Conservation (phyloP, 2,888 invertebrate species). For the Brenthis daphne region DNA sequence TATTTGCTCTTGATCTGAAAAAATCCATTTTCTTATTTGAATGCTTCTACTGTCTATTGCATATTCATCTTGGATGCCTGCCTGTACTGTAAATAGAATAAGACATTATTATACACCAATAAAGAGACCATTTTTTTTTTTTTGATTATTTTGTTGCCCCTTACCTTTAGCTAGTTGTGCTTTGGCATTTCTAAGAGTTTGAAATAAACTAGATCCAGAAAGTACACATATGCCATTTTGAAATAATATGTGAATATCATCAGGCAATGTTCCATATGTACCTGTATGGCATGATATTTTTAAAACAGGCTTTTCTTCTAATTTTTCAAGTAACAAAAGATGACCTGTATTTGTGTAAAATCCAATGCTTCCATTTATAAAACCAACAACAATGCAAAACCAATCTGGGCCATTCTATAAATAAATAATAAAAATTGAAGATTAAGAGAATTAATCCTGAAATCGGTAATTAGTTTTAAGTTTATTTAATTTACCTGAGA, state of each 20-base stretch:
- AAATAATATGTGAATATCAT: conserved; percentile 90
- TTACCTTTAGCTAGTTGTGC: conserved; percentile 91
- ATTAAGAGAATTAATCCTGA: background rate
- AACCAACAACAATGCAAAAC: conserved; percentile 95
- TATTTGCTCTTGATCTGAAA: conserved; percentile 87
- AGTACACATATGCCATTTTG: conserved; percentile 87
- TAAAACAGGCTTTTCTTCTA: conserved; percentile 91
- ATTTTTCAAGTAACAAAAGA: conserved; percentile 90
- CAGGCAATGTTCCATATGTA: conserved; percentile 75
- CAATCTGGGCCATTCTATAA: conserved; percentile 90
- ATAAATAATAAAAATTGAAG: conserved; percentile 6
- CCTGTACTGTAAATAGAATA: conserved; percentile 75
- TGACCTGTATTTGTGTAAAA: conserved; percentile 95
- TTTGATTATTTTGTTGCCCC: background rate
- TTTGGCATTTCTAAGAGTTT: conserved; percentile 89
- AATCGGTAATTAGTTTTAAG: background rate
- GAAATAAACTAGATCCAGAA: conserved; percentile 90
- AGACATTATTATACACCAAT: background rate
- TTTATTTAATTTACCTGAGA: conserved; percentile 61
- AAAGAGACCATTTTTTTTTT: conserved; percentile 4
- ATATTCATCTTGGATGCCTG: conserved; percentile 83
- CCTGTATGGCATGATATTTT: conserved; percentile 89
- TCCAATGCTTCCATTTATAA: conserved; percentile 90
- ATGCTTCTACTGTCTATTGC: conserved; percentile 83
- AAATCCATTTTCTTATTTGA: conserved; percentile 93